Conservation (phyloP, 1,140 invertebrate genomes). For the Drosophila gunungcola region DNA sequence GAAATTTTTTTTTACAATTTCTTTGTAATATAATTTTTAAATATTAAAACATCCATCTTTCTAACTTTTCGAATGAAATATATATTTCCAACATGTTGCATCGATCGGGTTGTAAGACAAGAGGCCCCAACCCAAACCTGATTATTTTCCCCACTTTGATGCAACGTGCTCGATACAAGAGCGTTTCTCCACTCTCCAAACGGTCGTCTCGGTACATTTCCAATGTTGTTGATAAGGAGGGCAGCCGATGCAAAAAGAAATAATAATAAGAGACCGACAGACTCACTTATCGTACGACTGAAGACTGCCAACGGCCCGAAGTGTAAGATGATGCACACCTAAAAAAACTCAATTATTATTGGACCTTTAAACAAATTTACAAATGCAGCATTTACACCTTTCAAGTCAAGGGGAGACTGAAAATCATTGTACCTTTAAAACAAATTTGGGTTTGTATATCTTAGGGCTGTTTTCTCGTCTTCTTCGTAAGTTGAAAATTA, state of each 20-base stretch:
- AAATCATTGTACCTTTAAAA: too few relatives aligned
- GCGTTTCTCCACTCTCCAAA: constrained; percentile 25
- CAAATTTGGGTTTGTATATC: too few relatives aligned
- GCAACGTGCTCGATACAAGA: constrained; percentile 14
- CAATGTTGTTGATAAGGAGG: constrained; percentile 53
- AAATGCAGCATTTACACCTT: background rate
- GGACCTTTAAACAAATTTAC: too few relatives aligned
- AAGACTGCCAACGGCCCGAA: constrained; percentile 22
- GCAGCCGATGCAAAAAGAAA: constrained; percentile 53
- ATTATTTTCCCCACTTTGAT: background rate
- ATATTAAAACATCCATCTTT: background rate
- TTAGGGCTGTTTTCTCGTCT: too few relatives aligned
- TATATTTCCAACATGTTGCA: constrained; percentile 6
- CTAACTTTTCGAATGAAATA: background rate
- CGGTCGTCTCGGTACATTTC: constrained; percentile 53
- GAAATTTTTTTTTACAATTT: too few relatives aligned
- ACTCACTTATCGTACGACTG: constrained; percentile 51
- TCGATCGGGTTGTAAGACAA: constrained; percentile 4
- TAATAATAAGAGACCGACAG: constrained; percentile 40
- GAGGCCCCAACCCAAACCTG: background rate
- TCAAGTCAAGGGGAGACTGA: too few relatives aligned
- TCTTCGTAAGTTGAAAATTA: too few relatives aligned
- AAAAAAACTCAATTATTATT: background rate
- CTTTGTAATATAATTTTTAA: too few relatives aligned
- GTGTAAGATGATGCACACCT: constrained; percentile 21